These are phyloP conservation scores for Lasius platythorax DNA, from an alignment of 2,888 invertebrate genomes.

Conservation along the genomic window DNA sequence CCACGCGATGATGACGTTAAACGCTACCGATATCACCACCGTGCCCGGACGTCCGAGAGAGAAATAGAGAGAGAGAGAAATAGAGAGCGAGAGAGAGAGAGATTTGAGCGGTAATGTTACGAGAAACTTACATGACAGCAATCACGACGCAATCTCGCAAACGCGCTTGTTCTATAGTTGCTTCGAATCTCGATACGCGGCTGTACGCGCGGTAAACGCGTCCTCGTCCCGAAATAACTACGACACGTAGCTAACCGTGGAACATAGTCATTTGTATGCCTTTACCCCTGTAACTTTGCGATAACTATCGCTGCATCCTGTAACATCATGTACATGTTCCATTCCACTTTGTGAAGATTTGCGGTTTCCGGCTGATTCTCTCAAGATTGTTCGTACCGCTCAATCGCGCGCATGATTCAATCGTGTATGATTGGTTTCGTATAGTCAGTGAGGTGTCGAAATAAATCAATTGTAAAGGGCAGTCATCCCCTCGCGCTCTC, in stretches of 20 bases:
- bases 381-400: neutral
- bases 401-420: constrained; percentile 21
- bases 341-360: constrained; percentile 6
- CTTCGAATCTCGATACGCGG: constrained; percentile 25
- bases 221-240: constrained; percentile 2
- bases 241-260: constrained; percentile 11
- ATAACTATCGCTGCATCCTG: constrained; percentile 3
- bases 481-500: neutral
- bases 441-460: constrained; percentile 23
- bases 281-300: constrained; percentile 35
- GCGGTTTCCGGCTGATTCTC: constrained; percentile 15
- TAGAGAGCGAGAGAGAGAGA: neutral
- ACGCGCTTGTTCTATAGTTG: constrained; percentile 1
- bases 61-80: neutral
- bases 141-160: constrained; percentile 40
- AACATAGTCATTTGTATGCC: constrained; percentile 42
- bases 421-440: constrained; percentile 12
- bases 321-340: neutral
- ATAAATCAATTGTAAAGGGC: constrained; percentile 48
- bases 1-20: constrained; percentile 68
- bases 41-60: constrained; percentile 50
- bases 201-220: constrained; percentile 16
- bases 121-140: constrained; percentile 56
- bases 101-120: constrained; percentile 56
- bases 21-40: constrained; percentile 40